phyloP scores from a whole-genome alignment of 2,797 vertebrate species.

The Peromyscus eremicus region DNA sequence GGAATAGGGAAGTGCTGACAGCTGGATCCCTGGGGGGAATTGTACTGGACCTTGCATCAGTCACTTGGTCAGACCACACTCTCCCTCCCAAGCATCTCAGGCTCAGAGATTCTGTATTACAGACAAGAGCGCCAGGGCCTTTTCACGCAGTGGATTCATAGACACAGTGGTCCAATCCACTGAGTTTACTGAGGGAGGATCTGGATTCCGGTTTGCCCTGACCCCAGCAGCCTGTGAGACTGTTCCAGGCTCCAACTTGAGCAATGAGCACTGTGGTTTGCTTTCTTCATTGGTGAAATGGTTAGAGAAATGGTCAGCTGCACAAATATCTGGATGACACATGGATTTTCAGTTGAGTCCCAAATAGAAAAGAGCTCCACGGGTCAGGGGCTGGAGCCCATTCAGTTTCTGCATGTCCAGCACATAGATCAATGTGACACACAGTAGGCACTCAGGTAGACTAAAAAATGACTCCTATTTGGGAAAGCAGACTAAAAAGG shows the following conservation, averaged over 20 bases:
- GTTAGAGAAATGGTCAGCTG: background rate
- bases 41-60: background rate
- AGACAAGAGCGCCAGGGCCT: background rate
- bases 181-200: background rate
- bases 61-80: background rate
- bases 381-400: background rate
- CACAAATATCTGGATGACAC: background rate
- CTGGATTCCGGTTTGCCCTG: background rate
- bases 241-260: background rate
- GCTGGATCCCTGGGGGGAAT: background rate
- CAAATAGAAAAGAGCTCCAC: background rate
- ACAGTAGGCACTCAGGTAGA: background rate
- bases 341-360: background rate
- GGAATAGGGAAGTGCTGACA: background rate
- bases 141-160: background rate
- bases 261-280: background rate
- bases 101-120: background rate
- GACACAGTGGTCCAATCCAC: background rate
- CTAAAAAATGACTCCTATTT: background rate
- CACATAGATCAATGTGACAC: background rate
- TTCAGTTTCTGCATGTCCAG: background rate
- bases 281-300: background rate
- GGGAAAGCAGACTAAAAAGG: conserved; percentile 4
- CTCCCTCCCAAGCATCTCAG: background rate
- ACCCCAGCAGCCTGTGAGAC: background rate